These are phyloP conservation scores for Hystrix cristata DNA, from an alignment of 2,113 vertebrate species.

Conservation along the genomic window DNA sequence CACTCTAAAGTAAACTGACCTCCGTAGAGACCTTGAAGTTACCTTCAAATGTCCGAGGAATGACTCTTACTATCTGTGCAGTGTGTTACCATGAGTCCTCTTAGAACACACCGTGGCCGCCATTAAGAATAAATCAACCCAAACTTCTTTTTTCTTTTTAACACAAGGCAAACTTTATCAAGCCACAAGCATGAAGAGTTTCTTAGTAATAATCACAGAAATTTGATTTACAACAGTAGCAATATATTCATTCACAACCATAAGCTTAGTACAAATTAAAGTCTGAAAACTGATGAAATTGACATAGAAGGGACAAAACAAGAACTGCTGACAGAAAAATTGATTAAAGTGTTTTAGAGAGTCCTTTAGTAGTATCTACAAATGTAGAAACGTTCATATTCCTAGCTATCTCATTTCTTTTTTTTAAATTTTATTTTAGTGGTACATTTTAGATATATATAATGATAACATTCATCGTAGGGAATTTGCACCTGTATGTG, in stretches of 20 bases:
- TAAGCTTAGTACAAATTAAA: neutral
- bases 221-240: neutral
- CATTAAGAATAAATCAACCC: neutral
- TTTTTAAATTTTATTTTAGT: too few relatives aligned
- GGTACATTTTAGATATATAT: too few relatives aligned
- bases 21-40: neutral
- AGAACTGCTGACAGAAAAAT: neutral
- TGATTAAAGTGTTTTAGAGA: neutral
- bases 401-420: too few relatives aligned
- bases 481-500: too few relatives aligned
- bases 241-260: neutral
- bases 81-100: neutral
- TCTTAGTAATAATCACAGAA: slow-evolving; percentile 3
- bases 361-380: neutral
- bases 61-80: too few relatives aligned
- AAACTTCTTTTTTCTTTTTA: too few relatives aligned
- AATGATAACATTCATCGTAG: too few relatives aligned
- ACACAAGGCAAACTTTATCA: neutral
- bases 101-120: neutral
- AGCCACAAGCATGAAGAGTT: neutral
- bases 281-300: neutral
- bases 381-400: neutral
- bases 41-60: neutral
- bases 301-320: neutral
- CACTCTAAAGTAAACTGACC: neutral